Evolutionary conservation across 2,888 invertebrate species (phyloP).

Genomic region (Diaprepes abbreviatus): DNA sequence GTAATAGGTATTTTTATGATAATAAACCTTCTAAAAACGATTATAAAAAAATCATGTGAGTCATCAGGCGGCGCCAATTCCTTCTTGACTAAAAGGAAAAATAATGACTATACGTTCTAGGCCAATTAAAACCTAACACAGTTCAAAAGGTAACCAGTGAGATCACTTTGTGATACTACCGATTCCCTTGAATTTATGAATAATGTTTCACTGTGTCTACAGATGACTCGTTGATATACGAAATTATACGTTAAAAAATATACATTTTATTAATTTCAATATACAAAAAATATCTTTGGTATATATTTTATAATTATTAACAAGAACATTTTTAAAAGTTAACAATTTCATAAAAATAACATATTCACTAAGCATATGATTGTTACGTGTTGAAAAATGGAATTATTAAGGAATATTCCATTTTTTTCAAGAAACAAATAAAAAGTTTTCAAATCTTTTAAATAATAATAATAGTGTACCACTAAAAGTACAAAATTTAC

Average conservation of each 20-base stretch:
- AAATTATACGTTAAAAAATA: constrained; percentile 60
- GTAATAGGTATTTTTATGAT: too few species aligned
- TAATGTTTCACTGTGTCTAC: constrained; percentile 51
- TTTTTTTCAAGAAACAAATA: constrained; percentile 18
- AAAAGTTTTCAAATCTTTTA: not conserved
- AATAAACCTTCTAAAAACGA: too few species aligned
- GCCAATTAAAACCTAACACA: constrained; percentile 36
- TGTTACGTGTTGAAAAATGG: constrained; percentile 41
- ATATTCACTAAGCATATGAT: constrained; percentile 53
- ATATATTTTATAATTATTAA: constrained; percentile 64
- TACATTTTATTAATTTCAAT: constrained; percentile 62
- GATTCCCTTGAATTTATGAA: not conserved
- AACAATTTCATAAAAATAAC: constrained; percentile 58
- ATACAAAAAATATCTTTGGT: constrained; percentile 68
- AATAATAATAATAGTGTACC: too few species aligned
- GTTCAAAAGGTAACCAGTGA: constrained; percentile 12
- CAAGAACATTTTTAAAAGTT: constrained; percentile 58
- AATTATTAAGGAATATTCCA: not conserved
- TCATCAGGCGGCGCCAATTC: too few species aligned
- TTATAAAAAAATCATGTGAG: too few species aligned
- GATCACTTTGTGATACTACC: constrained; percentile 54
- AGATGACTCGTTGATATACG: constrained; percentile 52
- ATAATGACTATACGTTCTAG: constrained; percentile 26
- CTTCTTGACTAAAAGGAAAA: too few species aligned
- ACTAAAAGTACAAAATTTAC: too few species aligned